Percentiles rank a stretch among this genome's conserved stretches.
These are phyloP conservation scores for Ricordea florida DNA, from an alignment of 92 coral and sea anemone species.

Conservation along the genomic window DNA sequence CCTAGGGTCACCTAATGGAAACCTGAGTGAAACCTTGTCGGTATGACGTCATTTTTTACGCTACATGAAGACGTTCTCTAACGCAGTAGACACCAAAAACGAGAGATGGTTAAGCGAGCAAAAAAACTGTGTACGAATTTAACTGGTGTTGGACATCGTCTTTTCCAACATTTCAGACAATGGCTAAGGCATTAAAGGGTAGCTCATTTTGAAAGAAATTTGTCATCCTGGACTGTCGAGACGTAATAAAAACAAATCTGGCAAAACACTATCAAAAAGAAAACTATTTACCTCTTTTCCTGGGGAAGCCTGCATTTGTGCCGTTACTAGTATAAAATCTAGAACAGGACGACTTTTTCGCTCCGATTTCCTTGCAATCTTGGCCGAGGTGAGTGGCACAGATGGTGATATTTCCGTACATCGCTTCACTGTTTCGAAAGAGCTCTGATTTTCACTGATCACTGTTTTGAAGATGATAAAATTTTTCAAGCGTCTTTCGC, in stretches of 20 bases:
- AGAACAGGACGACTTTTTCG: not conserved
- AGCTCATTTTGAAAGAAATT: not conserved
- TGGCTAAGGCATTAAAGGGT: no score
- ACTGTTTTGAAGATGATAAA: slow-evolving; percentile 1
- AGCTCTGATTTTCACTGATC: slow-evolving; percentile 6
- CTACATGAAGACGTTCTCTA: no score
- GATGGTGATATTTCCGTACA: slow-evolving; percentile 16
- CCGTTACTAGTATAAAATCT: not conserved
- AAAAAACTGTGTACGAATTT: no score
- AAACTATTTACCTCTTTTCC: slow-evolving; percentile 9
- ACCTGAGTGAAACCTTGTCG: no score
- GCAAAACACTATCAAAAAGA: not conserved
- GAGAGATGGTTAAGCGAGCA: no score
- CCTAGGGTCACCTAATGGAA: no score
- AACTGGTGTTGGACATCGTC: no score
- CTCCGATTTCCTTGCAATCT: slow-evolving; percentile 4
- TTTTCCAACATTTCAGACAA: no score
- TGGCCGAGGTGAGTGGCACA: slow-evolving; percentile 14
- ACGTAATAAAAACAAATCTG: slow-evolving; percentile 1
- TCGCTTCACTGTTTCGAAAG: no score
- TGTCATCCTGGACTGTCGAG: not conserved
- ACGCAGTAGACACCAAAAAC: no score
- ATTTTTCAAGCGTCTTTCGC: slow-evolving; percentile 1
- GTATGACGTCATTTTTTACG: no score
- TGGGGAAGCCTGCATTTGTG: slow-evolving; percentile 11